Evolutionary conservation across 1,140 invertebrate species (phyloP).

Genomic region (Mycetomoellerius zeteki): DNA sequence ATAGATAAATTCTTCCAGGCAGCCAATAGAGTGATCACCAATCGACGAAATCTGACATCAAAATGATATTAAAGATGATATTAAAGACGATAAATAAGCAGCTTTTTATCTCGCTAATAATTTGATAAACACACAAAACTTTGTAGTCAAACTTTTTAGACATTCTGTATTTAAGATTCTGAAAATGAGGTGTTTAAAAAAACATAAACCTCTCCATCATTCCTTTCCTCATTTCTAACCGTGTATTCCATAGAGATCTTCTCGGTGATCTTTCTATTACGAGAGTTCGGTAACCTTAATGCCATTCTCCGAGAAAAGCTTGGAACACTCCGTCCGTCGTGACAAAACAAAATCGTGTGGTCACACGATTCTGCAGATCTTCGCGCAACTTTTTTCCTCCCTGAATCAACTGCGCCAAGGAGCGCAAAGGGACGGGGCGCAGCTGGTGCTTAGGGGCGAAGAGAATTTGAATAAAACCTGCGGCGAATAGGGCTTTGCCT

Average conservation of each 20-base stretch:
- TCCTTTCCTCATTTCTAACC: not conserved
- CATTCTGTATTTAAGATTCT: not conserved
- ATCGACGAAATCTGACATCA: too few species aligned
- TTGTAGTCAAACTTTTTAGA: too few species aligned
- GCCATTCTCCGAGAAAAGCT: not conserved
- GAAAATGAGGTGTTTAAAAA: not conserved
- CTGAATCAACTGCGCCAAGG: conserved; percentile 8
- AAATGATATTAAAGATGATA: too few species aligned
- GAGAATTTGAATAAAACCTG: conserved; percentile 63
- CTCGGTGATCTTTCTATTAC: not conserved
- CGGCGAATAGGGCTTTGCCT: conserved; percentile 60
- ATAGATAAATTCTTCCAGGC: too few species aligned
- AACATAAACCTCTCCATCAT: not conserved
- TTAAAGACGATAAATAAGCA: too few species aligned
- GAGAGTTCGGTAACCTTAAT: not conserved
- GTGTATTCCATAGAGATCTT: not conserved
- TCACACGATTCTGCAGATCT: conserved; percentile 56
- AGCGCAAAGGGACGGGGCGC: conserved; percentile 14
- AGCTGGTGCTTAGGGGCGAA: conserved; percentile 43
- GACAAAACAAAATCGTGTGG: conserved; percentile 24
- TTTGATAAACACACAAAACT: too few species aligned
- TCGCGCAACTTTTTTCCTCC: conserved; percentile 29
- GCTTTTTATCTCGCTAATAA: too few species aligned
- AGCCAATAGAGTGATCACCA: too few species aligned
- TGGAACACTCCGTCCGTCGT: not conserved